Evolutionary conservation across 2,113 vertebrate species (phyloP).

Genomic region (Ailurus styani): DNA sequence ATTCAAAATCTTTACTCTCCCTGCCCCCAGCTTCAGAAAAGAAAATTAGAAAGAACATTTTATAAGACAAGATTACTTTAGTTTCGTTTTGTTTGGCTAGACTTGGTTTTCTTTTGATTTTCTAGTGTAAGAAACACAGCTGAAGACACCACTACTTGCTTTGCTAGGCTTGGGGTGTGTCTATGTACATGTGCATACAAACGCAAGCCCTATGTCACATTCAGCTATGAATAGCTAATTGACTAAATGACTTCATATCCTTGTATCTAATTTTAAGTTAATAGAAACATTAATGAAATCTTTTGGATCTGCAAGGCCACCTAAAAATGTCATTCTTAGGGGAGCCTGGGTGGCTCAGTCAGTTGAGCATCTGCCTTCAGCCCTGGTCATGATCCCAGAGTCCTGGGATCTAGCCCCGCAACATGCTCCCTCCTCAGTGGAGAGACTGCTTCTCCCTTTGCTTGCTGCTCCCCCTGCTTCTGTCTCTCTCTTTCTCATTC

Average conservation of each 20-base stretch:
- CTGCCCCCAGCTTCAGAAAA: background rate
- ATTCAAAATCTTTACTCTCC: background rate
- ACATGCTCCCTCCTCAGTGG: no score
- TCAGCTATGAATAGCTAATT: background rate
- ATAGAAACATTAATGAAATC: background rate
- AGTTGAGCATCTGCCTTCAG: no score
- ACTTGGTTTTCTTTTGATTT: background rate
- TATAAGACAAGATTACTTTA: background rate
- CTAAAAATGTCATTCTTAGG: background rate
- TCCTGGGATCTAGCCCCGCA: no score
- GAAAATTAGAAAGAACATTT: background rate
- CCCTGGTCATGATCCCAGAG: no score
- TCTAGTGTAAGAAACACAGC: background rate
- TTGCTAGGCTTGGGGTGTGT: background rate
- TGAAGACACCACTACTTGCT: background rate
- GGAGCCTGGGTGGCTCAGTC: no score
- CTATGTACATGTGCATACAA: background rate
- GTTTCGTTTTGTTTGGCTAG: background rate
- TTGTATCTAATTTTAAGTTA: background rate
- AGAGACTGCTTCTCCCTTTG: no score
- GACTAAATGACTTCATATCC: background rate
- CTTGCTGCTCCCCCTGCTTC: no score
- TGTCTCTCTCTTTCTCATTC: no score
- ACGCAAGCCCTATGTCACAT: background rate
- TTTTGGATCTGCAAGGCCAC: background rate